These are phyloP conservation scores for Sogatella furcifera DNA, from an alignment of 1,140 invertebrate species.

Conservation along the genomic window DNA sequence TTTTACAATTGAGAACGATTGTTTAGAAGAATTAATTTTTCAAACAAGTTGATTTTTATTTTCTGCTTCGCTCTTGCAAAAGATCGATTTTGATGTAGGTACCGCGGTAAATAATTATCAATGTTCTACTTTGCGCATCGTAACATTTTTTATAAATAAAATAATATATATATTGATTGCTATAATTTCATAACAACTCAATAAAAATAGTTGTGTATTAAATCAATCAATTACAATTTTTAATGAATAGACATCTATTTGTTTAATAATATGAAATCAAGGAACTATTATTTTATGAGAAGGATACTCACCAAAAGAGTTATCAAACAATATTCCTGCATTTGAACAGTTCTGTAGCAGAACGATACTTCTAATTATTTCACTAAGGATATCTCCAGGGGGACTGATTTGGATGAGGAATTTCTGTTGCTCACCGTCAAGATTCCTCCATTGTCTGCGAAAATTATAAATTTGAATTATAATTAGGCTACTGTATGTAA, in stretches of 20 bases:
- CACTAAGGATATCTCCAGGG: conserved; percentile 70
- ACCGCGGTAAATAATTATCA: too few relatives aligned
- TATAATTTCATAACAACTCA: too few relatives aligned
- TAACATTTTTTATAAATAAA: too few relatives aligned
- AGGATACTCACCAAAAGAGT: conserved; percentile 56
- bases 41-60: neutral
- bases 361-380: conserved; percentile 69
- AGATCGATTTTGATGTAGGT: neutral
- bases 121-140: too few relatives aligned
- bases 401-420: conserved; percentile 64
- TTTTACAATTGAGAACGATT: too few relatives aligned
- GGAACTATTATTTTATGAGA: too few relatives aligned
- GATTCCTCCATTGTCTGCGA: conserved; percentile 56
- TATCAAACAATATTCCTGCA: conserved; percentile 81
- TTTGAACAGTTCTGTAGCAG: conserved; percentile 74
- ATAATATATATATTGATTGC: too few relatives aligned
- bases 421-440: conserved; percentile 51
- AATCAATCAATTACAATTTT: too few relatives aligned
- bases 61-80: neutral
- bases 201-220: too few relatives aligned
- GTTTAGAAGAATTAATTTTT: too few relatives aligned
- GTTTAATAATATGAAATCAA: neutral
- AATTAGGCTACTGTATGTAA: too few relatives aligned
- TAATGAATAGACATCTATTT: too few relatives aligned
- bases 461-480: neutral